Percentiles rank a stretch among this genome's conserved stretches.
Evolutionary conservation across 2,888 invertebrate genomes (phyloP).

Genomic region (Athrips mouffetella): DNA sequence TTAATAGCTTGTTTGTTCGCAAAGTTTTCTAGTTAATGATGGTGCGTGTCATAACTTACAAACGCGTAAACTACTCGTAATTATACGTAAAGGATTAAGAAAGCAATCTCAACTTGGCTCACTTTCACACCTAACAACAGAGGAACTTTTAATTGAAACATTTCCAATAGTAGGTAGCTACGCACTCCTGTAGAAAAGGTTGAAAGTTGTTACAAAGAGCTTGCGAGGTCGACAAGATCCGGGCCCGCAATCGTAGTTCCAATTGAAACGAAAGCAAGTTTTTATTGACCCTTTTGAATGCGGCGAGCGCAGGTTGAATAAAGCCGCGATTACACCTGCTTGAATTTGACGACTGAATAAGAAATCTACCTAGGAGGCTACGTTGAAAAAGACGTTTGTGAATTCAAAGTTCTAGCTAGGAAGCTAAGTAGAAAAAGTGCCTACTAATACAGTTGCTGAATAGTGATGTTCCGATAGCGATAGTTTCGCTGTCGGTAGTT

Average conservation of each 20-base stretch:
- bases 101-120: constrained; percentile 32
- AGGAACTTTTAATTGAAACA: constrained; percentile 46
- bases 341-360: too few relatives aligned
- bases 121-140: constrained; percentile 37
- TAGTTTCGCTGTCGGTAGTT: too few relatives aligned
- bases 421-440: too few relatives aligned
- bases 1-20: neutral
- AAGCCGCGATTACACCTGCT: too few relatives aligned
- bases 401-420: too few relatives aligned
- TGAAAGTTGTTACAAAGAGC: constrained; percentile 35
- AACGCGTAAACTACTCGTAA: too few relatives aligned
- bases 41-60: neutral
- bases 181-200: constrained; percentile 31
- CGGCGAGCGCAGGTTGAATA: constrained; percentile 48
- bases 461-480: too few relatives aligned
- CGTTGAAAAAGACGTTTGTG: too few relatives aligned
- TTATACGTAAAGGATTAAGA: constrained; percentile 26
- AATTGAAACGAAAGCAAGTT: constrained; percentile 52
- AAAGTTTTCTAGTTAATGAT: neutral
- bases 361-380: too few relatives aligned
- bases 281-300: constrained; percentile 50
- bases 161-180: constrained; percentile 27
- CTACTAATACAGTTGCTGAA: too few relatives aligned
- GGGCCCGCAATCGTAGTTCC: constrained; percentile 32
- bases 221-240: constrained; percentile 29